phyloP scores from a whole-genome alignment of 2,113 vertebrate genomes.

The Ageneiosus marmoratus region DNA sequence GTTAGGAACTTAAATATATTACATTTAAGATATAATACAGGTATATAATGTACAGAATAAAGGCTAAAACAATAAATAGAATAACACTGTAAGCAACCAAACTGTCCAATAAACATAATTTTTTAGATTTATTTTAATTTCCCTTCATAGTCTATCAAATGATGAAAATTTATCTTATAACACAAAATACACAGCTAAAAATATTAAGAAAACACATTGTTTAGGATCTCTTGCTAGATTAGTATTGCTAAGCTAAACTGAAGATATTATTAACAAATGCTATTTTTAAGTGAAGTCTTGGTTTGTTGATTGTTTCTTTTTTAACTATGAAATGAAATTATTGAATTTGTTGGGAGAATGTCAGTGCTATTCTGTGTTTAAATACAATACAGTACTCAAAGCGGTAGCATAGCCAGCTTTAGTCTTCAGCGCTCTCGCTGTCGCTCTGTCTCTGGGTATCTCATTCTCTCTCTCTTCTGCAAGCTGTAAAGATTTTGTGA shows the following conservation, averaged over 20 bases:
- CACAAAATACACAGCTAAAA: neutral
- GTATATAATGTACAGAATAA: neutral
- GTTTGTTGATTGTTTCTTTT: neutral
- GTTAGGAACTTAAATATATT: neutral
- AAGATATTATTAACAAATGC: neutral
- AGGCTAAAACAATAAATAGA: neutral
- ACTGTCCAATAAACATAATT: neutral
- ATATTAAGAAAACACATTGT: no score
- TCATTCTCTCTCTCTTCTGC: constrained; percentile 44
- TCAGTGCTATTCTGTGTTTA: neutral
- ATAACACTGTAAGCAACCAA: neutral
- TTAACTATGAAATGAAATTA: neutral
- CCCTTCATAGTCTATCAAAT: neutral
- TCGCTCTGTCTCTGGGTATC: constrained; percentile 21
- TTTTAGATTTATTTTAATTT: neutral
- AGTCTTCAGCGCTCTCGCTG: neutral
- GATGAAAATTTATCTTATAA: neutral
- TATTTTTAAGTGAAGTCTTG: neutral
- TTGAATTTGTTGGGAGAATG: neutral
- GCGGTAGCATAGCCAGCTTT: neutral
- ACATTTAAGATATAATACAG: neutral
- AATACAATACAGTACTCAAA: neutral
- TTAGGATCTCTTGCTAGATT: neutral
- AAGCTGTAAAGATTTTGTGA: constrained; percentile 75
- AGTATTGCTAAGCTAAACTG: neutral